A percentile compares a stretch with the other conserved stretches of the same genome.
Evolutionary conservation across 2,797 vertebrate species (phyloP).

Genomic region (Dipus sagitta): DNA sequence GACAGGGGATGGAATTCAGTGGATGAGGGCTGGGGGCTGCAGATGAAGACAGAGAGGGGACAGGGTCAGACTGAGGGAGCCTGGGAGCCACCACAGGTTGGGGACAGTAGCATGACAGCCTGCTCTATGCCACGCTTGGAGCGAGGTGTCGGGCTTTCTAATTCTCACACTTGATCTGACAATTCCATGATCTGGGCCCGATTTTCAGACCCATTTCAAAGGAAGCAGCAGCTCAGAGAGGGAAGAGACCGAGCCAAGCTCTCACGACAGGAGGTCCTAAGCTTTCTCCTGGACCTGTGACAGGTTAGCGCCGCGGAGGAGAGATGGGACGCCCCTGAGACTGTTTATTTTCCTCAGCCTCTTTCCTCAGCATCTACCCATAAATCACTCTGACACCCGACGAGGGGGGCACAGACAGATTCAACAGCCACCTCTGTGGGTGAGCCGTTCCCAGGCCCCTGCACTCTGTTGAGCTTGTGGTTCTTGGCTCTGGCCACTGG

Average conservation of each 20-base stretch:
- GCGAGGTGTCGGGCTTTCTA: not conserved
- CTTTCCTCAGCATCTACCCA: constrained; percentile 62
- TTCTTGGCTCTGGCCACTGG: constrained; percentile 66
- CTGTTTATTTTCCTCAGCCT: constrained; percentile 24
- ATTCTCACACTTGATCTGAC: not conserved
- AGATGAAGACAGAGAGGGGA: not conserved
- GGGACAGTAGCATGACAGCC: not conserved
- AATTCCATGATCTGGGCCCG: not conserved
- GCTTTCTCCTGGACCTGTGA: not conserved
- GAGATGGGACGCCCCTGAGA: not conserved
- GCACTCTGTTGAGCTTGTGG: constrained; percentile 35
- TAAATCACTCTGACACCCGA: constrained; percentile 73
- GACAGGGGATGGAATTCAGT: not conserved
- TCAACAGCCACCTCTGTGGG: constrained; percentile 53
- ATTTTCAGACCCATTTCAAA: constrained; percentile 35
- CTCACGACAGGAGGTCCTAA: not conserved
- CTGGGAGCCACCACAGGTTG: not conserved
- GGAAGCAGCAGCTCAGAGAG: not conserved
- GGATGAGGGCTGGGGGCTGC: too few relatives aligned
- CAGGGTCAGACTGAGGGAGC: not conserved
- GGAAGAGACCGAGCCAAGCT: not conserved
- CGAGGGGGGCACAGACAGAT: not conserved
- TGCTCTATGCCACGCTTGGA: not conserved
- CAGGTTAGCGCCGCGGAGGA: not conserved
- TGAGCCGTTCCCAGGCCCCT: constrained; percentile 39